These are phyloP conservation scores for Eulemur rufifrons DNA, from an alignment of 2,113 vertebrate genomes.

Conservation along the genomic window DNA sequence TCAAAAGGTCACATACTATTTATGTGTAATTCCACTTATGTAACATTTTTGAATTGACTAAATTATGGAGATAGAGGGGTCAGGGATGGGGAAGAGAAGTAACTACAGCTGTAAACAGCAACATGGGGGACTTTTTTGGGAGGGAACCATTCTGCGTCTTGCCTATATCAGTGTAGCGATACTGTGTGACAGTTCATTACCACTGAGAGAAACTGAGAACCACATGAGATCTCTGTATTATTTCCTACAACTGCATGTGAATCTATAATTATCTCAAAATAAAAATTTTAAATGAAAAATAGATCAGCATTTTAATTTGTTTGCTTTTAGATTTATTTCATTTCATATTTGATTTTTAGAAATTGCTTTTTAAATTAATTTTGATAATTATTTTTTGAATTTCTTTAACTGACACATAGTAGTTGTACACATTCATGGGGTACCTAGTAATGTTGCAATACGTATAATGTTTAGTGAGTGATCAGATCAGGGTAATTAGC, in stretches of 20 bases:
- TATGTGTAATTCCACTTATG: background rate
- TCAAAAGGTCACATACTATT: background rate
- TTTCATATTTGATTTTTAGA: no score
- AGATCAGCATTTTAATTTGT: no score
- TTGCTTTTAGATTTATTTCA: no score
- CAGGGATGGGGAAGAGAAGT: background rate
- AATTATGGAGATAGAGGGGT: background rate
- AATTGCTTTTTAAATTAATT: no score
- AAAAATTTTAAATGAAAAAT: background rate
- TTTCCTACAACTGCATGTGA: background rate
- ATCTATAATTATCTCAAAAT: background rate
- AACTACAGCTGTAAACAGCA: background rate
- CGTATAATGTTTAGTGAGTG: no score
- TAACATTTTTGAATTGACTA: background rate
- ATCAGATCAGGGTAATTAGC: no score
- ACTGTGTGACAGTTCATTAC: fast-evolving
- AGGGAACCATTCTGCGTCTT: background rate
- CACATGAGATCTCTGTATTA: background rate
- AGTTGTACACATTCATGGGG: no score
- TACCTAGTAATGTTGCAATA: no score
- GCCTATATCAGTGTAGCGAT: fast-evolving
- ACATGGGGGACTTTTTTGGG: background rate
- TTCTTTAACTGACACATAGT: no score
- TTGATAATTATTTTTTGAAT: no score
- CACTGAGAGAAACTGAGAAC: background rate